phyloP scores from a whole-genome alignment of 2,888 invertebrate species.

The Bugulina stolonifera region DNA sequence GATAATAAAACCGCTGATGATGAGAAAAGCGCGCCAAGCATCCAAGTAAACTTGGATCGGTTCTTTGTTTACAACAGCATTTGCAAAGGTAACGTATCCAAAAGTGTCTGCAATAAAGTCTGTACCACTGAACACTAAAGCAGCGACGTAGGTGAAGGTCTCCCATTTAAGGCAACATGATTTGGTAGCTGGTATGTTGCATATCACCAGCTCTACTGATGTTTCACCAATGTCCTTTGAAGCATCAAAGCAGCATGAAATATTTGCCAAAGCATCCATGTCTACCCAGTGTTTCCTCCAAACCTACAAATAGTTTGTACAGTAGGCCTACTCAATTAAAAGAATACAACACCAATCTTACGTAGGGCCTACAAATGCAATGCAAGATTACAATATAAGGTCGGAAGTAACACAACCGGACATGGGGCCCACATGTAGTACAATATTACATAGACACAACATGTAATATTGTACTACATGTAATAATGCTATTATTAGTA shows the following conservation, averaged over 20 bases:
- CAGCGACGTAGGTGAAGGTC: neutral
- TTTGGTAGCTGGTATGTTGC: conserved; percentile 4
- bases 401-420: no score
- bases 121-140: neutral
- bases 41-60: neutral
- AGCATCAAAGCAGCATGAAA: conserved; percentile 19
- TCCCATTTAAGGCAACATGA: conserved; percentile 16
- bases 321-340: no score
- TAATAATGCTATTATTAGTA: no score
- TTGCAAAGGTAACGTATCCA: neutral
- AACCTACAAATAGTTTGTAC: no score
- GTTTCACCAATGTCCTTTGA: conserved; percentile 16
- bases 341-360: no score
- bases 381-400: no score
- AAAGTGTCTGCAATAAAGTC: conserved; percentile 13
- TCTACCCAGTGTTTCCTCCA: no score
- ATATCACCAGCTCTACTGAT: conserved; percentile 13
- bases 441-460: no score
- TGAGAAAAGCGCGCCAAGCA: neutral
- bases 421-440: no score
- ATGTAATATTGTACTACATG: no score
- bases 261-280: neutral
- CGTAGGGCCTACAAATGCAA: no score
- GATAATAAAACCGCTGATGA: neutral
- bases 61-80: neutral